Percentiles rank a stretch among this genome's conserved stretches.
These are phyloP conservation scores for Ophiodon elongatus DNA, from an alignment of 2,113 vertebrate species.

Conservation along the genomic window DNA sequence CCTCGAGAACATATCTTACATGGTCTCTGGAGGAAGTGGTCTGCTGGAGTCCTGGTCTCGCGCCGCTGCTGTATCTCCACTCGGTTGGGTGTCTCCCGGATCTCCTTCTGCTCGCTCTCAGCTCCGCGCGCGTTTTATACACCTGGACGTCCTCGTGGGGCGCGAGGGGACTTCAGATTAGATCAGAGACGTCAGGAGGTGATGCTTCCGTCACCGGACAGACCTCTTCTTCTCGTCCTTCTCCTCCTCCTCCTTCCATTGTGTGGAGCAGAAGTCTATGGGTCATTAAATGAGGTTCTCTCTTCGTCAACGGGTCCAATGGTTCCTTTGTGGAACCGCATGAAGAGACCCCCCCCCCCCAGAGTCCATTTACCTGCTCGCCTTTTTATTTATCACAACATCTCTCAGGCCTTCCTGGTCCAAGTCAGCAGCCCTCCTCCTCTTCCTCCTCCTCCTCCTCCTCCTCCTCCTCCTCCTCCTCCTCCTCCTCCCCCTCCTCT, in stretches of 20 bases:
- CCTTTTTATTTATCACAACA: too few species aligned
- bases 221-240: slow-evolving; percentile 48
- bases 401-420: too few species aligned
- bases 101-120: slow-evolving; percentile 60
- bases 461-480: slow-evolving; percentile 21
- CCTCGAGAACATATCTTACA: not conserved
- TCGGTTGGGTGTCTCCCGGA: slow-evolving; percentile 64
- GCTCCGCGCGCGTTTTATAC: slow-evolving; percentile 88
- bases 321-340: too few species aligned
- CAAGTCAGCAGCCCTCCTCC: too few species aligned
- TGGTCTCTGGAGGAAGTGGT: slow-evolving; percentile 28
- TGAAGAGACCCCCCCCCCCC: too few species aligned
- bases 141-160: slow-evolving; percentile 75
- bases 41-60: slow-evolving; percentile 75
- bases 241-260: too few species aligned
- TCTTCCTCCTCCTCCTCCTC: not conserved
- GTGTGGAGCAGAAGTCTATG: too few species aligned
- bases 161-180: slow-evolving; percentile 72
- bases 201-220: slow-evolving; percentile 84
- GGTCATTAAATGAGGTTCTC: too few species aligned
- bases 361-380: too few species aligned
- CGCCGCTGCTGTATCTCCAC: slow-evolving; percentile 69
- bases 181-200: slow-evolving; percentile 90
- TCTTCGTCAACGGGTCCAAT: too few species aligned
- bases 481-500: not conserved